Conservation (phyloP, 2,797 vertebrate species). For the Fistularia commersonii region DNA sequence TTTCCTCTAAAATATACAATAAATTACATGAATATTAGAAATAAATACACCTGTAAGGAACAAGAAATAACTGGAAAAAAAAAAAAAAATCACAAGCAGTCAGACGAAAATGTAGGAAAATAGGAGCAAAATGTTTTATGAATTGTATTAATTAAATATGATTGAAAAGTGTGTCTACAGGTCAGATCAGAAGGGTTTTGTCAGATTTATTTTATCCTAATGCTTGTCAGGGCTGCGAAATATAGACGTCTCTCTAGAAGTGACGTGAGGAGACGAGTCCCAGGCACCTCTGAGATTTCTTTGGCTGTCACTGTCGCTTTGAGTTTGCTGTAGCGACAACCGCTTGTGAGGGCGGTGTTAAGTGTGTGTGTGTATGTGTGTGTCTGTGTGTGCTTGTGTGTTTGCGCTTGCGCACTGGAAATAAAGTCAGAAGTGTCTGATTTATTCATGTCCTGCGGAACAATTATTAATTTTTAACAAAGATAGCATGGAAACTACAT, state of each 20-base stretch:
- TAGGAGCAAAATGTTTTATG: too few species aligned
- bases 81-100: too few species aligned
- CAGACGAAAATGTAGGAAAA: too few species aligned
- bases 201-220: not conserved
- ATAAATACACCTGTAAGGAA: not conserved
- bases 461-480: slow-evolving; percentile 51
- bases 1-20: not conserved
- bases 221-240: not conserved
- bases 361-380: slow-evolving; percentile 2
- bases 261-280: slow-evolving; percentile 9
- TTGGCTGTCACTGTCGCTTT: slow-evolving; percentile 36
- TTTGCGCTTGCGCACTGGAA: slow-evolving; percentile 26
- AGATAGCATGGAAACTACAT: not conserved
- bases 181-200: not conserved
- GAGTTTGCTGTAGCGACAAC: slow-evolving; percentile 11
- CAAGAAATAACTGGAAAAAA: not conserved
- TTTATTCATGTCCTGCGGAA: slow-evolving; percentile 59
- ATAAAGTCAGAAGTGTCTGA: slow-evolving; percentile 45
- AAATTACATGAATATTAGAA: too few species aligned
- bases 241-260: not conserved
- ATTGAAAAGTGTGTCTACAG: too few species aligned
- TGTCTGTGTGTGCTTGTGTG: slow-evolving; percentile 1
- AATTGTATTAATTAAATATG: too few species aligned
- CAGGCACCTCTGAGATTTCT: slow-evolving; percentile 42
- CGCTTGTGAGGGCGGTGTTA: slow-evolving; percentile 20